These are phyloP conservation scores for Phenganax subtilis DNA, from an alignment of 92 coral and sea anemone genomes.

Conservation along the genomic window DNA sequence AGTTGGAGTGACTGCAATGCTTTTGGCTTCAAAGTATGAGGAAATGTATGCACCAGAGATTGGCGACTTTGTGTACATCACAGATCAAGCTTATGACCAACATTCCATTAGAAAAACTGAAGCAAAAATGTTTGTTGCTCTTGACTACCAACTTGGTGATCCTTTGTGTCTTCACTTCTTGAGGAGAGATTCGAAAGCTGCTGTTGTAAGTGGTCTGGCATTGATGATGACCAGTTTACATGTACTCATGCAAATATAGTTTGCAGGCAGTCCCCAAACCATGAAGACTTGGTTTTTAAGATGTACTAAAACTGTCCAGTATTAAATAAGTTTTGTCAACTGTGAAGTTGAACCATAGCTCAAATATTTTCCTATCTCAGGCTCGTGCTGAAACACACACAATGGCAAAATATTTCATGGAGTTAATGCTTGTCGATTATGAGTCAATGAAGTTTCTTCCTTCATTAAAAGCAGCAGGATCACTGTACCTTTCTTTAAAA, in stretches of 20 bases:
- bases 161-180: constrained; percentile 90
- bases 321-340: no score
- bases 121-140: constrained; percentile 60
- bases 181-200: constrained; percentile 97
- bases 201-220: constrained; percentile 49
- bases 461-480: constrained; percentile 89
- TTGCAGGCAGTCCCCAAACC: not conserved
- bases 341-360: not conserved
- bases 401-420: constrained; percentile 94
- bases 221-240: not conserved
- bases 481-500: constrained; percentile 68
- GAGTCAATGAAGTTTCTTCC: constrained; percentile 66
- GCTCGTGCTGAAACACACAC: constrained; percentile 70
- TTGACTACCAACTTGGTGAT: constrained; percentile 74
- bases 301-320: no score
- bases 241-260: not conserved
- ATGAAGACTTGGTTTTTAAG: not conserved
- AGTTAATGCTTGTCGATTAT: constrained; percentile 75
- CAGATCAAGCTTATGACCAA: constrained; percentile 81
- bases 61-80: constrained; percentile 91
- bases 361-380: constrained; percentile 39
- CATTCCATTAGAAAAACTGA: constrained; percentile 73
- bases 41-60: constrained; percentile 98
- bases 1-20: constrained; percentile 93
- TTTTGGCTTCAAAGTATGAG: constrained; percentile 90